A percentile compares a stretch with the other conserved stretches of the same genome.
Evolutionary conservation across 2,888 invertebrate species (phyloP).

Genomic region (Epistrophella euchroma): DNA sequence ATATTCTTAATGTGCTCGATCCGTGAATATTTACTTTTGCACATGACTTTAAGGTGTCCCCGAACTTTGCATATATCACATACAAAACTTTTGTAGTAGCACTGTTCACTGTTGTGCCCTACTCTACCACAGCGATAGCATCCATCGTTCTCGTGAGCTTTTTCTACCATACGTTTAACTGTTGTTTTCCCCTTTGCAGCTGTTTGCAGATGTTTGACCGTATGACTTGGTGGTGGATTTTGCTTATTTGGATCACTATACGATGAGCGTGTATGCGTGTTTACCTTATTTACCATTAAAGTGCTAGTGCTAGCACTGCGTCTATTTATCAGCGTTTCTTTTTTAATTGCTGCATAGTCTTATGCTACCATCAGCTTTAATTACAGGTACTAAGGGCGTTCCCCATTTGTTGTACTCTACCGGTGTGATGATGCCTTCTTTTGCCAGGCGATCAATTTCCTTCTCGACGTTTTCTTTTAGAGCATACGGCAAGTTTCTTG

Average conservation of each 20-base stretch:
- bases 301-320: not conserved
- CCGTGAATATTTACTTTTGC: not conserved
- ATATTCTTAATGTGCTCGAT: not conserved
- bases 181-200: too few relatives aligned
- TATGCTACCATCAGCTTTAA: conserved; percentile 10
- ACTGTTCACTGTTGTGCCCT: not conserved
- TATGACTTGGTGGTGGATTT: not conserved
- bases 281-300: not conserved
- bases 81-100: not conserved
- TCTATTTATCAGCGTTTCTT: conserved; percentile 1
- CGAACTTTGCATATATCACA: not conserved
- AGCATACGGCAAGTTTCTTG: not conserved
- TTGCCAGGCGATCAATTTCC: conserved; percentile 10
- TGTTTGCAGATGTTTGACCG: not conserved
- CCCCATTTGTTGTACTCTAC: conserved; percentile 20
- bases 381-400: conserved; percentile 23
- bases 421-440: conserved; percentile 24
- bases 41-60: not conserved
- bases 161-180: not conserved
- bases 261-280: not conserved
- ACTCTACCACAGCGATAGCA: not conserved
- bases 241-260: not conserved
- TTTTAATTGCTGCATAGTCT: conserved; percentile 12
- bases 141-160: not conserved
- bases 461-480: not conserved